Evolutionary conservation across 2,888 invertebrate species (phyloP).

Genomic region (Villa cingulata): DNA sequence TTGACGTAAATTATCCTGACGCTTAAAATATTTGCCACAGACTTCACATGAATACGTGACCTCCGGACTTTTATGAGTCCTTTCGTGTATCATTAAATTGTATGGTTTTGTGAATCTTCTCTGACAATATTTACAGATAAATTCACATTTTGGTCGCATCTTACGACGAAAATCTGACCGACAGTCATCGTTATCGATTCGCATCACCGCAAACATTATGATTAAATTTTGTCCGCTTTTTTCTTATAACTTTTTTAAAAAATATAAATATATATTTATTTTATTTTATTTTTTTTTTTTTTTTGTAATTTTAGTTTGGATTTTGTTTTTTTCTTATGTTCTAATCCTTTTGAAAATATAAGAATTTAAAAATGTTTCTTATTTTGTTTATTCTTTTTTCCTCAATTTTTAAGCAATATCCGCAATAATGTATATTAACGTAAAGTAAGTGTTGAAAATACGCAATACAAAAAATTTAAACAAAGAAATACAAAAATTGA

Average conservation of each 20-base stretch:
- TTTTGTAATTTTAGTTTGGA: too few relatives aligned
- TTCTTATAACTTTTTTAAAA: too few relatives aligned
- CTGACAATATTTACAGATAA: slow-evolving; percentile 96
- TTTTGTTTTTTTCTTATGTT: too few relatives aligned
- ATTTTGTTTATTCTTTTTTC: too few relatives aligned
- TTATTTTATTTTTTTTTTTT: neutral
- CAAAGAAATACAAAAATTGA: too few relatives aligned
- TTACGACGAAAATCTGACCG: slow-evolving; percentile 74
- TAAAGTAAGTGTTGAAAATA: too few relatives aligned
- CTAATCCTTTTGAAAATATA: too few relatives aligned
- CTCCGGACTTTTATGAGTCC: slow-evolving; percentile 94
- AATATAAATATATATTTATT: neutral
- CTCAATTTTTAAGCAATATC: too few relatives aligned
- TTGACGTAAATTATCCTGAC: slow-evolving; percentile 91
- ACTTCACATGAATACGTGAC: slow-evolving; percentile 95
- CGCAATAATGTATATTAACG: too few relatives aligned
- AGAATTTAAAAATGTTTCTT: too few relatives aligned
- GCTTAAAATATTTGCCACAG: slow-evolving; percentile 93
- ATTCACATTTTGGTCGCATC: slow-evolving; percentile 91
- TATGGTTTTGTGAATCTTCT: slow-evolving; percentile 96
- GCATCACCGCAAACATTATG: slow-evolving; percentile 83
- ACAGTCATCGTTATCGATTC: slow-evolving; percentile 76
- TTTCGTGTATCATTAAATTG: slow-evolving; percentile 96
- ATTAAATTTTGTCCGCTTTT: slow-evolving; percentile 13
- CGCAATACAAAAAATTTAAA: too few relatives aligned